Percentiles rank a stretch among this genome's conserved stretches.
Evolutionary conservation across 2,113 vertebrate genomes (phyloP).

Genomic region (Riparia riparia): DNA sequence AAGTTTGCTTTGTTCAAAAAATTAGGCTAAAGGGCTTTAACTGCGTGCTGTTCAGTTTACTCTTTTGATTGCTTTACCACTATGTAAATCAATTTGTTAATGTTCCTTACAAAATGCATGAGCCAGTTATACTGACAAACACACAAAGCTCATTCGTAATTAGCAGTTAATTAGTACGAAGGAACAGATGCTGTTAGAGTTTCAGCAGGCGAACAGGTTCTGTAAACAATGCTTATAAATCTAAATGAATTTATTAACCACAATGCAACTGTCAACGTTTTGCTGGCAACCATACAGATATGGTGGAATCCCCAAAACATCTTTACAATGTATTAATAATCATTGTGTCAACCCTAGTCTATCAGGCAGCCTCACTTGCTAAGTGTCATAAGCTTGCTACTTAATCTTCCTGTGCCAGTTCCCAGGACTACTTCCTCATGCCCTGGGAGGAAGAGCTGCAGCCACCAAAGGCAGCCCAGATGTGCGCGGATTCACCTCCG

Average conservation of each 20-base stretch:
- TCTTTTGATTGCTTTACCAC: conserved; percentile 80
- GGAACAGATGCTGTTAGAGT: conserved; percentile 94
- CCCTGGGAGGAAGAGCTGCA: neutral
- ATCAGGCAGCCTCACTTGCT: conserved; percentile 45
- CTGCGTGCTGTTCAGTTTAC: conserved; percentile 81
- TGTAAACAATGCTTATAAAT: conserved; percentile 98
- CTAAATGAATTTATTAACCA: conserved; percentile 89
- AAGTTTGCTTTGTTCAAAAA: conserved; percentile 63
- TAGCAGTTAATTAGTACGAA: conserved; percentile 93
- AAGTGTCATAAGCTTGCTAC: conserved; percentile 32
- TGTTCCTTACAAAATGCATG: conserved; percentile 87
- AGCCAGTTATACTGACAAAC: conserved; percentile 88
- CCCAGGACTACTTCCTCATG: neutral
- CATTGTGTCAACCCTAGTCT: conserved; percentile 54
- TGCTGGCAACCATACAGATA: conserved; percentile 81
- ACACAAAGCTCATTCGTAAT: conserved; percentile 90
- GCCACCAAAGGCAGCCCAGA: neutral
- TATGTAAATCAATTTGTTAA: conserved; percentile 89
- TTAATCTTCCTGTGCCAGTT: conserved; percentile 35
- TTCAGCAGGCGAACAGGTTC: conserved; percentile 89
- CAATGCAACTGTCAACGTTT: conserved; percentile 83
- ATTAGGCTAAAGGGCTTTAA: conserved; percentile 72
- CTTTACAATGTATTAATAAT: conserved; percentile 73
- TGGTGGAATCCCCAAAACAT: conserved; percentile 80
- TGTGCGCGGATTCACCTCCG: fast-evolving